Base-by-base conservation (phyloP, 2,797 vertebrate genomes). In the Bufotes viridis region DNA sequence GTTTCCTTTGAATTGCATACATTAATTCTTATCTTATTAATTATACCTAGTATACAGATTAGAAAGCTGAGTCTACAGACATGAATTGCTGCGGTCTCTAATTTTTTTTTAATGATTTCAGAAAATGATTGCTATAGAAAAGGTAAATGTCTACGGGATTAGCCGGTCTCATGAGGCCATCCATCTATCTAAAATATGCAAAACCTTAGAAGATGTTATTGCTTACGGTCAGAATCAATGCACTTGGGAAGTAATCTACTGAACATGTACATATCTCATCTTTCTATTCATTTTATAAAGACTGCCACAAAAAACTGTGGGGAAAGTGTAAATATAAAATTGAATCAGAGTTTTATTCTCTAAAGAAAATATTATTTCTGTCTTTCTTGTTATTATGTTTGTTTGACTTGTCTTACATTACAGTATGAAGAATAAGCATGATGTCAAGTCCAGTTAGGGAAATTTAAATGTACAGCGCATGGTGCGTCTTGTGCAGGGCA, bases 261-360 rank as follows among this genome's bases (percentile, higher is more conserved):
- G 84, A 78, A 78, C 61, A 86, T 79, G 74, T 78, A 86, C 79
- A 78, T 78, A 78, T 24, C 17, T 42, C 61, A 65, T 60, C n/a
- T 69, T 18, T 70, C 20, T 82, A 29, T 53, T 26, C 42, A 67
- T 49, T 78, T 75, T 65, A 85, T 84, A 67, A 24, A 6, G 51
- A 78, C 61, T 53, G 24, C n/a, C 51, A 60, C 58, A 26, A 79
- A 86, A 76, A 29, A 18, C 69, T 53, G 12, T n/a, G 14, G 22
- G 74, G 84, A 67, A 53, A 84, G 67, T 53, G 61, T 11, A 58
- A 61, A 76, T 51, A 14, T 24, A 85, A 70, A 69, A 70, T 24
- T 55, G 49, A 69, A 29, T 26, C n/a, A 17, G 13, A 78, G 58
- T 78, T 24, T 29, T 7, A 57, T 78, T 57, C 58, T 78, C 1